A percentile compares a stretch with the other conserved stretches of the same genome.
phyloP scores from a whole-genome alignment of 1,140 invertebrate genomes.

The Drosophila tropicalis region DNA sequence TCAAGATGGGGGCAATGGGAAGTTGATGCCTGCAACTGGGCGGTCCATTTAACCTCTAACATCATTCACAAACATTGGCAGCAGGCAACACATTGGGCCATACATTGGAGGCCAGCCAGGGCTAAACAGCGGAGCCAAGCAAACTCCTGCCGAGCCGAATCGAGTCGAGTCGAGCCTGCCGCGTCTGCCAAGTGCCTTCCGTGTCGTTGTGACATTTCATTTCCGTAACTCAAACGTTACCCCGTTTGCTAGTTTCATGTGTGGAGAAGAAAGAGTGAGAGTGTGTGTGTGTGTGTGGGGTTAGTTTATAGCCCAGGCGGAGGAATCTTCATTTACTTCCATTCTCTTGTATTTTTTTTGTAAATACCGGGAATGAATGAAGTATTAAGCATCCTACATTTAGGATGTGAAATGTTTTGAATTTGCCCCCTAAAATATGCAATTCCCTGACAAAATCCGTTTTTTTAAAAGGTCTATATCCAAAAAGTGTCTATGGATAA shows the following conservation, averaged over 20 bases:
- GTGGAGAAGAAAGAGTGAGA: not conserved
- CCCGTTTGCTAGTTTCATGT: conserved; percentile 39
- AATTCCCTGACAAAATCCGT: no score
- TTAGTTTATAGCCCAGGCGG: conserved; percentile 68
- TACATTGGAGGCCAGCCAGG: not conserved
- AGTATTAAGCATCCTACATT: conserved; percentile 26
- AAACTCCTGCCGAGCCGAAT: not conserved
- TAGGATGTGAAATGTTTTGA: no score
- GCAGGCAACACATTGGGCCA: conserved; percentile 15
- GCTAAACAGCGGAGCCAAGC: not conserved
- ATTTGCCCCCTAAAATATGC: no score
- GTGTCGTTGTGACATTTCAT: conserved; percentile 64
- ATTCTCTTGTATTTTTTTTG: conserved; percentile 39
- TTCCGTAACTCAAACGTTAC: conserved; percentile 76
- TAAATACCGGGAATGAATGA: no score
- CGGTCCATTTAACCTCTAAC: conserved; percentile 52
- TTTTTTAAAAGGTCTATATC: no score
- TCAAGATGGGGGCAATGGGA: not conserved
- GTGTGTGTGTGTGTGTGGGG: conserved; percentile 35
- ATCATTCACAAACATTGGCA: conserved; percentile 52
- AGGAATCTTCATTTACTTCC: conserved; percentile 75
- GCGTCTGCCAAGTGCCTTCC: conserved; percentile 15
- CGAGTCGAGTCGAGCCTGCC: not conserved
- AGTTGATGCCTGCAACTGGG: not conserved
- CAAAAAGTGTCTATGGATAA: no score